A percentile compares a stretch with the other conserved stretches of the same genome.
Evolutionary conservation across 2,113 vertebrate species (phyloP).

Genomic region (Rhombomys opimus): DNA sequence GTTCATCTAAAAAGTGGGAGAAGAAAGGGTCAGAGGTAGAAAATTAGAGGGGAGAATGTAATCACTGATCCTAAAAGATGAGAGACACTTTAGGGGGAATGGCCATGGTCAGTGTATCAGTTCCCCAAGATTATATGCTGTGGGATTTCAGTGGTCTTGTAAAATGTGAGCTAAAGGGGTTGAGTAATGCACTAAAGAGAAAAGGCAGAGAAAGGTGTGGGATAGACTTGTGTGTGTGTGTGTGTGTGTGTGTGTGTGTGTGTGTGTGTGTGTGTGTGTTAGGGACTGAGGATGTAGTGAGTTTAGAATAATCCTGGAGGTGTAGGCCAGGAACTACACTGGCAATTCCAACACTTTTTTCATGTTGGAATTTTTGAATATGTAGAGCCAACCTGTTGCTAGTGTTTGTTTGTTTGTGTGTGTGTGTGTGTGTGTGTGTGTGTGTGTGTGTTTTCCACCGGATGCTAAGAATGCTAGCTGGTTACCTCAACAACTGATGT

Average conservation of each 20-base stretch:
- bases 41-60: background rate
- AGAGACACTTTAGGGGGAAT: background rate
- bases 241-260: no score
- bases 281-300: background rate
- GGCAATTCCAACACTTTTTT: background rate
- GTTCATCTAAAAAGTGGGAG: background rate
- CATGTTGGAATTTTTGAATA: background rate
- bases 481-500: no score
- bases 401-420: no score
- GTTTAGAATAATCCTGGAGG: background rate
- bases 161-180: background rate
- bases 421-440: no score
- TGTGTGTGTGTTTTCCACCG: no score
- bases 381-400: background rate
- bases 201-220: background rate
- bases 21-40: background rate
- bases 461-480: no score
- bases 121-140: background rate
- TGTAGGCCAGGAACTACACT: background rate
- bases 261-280: no score
- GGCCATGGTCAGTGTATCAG: background rate
- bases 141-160: background rate
- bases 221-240: no score
- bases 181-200: background rate
- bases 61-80: background rate